Evolutionary conservation across 2,888 invertebrate species (phyloP).

Genomic region (Stenodera caucasica): DNA sequence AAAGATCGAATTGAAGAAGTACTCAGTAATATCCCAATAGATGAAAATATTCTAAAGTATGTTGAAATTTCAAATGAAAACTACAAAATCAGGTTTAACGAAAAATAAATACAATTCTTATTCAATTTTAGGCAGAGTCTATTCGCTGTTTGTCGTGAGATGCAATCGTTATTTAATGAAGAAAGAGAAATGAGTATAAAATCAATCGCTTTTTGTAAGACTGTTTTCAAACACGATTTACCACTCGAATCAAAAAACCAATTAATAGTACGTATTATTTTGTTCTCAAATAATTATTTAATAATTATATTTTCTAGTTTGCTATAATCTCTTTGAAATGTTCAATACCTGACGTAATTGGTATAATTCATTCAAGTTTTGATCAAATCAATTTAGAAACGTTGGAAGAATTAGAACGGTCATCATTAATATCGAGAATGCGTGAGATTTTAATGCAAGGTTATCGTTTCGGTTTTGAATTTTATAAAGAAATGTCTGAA

Average conservation of each 20-base stretch:
- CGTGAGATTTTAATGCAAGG: conserved; percentile 82
- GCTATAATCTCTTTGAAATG: conserved; percentile 62
- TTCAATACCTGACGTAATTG: conserved; percentile 61
- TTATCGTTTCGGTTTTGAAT: conserved; percentile 89
- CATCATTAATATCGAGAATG: conserved; percentile 65
- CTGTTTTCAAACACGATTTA: conserved; percentile 56
- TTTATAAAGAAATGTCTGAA: conserved; percentile 73
- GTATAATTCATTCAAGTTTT: conserved; percentile 60
- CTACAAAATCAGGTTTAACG: too few relatives aligned
- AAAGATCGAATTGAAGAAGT: conserved; percentile 56
- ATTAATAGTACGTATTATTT: conserved; percentile 31
- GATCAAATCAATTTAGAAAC: conserved; percentile 59
- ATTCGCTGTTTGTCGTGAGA: conserved; percentile 71
- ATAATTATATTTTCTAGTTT: conserved; percentile 23
- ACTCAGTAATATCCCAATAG: conserved; percentile 39
- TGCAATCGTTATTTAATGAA: conserved; percentile 77
- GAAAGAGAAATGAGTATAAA: conserved; percentile 79
- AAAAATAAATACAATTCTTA: conserved; percentile 42
- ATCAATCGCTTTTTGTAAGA: conserved; percentile 79
- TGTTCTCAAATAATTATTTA: too few relatives aligned
- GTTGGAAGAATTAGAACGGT: conserved; percentile 62
- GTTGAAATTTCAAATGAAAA: conserved; percentile 15
- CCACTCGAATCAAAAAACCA: conserved; percentile 25
- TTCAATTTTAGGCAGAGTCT: conserved; percentile 57
- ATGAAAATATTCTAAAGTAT: conserved; percentile 48